Base-by-base conservation (phyloP, 1,140 invertebrate genomes). In the Alviniconcha marisindica region DNA sequence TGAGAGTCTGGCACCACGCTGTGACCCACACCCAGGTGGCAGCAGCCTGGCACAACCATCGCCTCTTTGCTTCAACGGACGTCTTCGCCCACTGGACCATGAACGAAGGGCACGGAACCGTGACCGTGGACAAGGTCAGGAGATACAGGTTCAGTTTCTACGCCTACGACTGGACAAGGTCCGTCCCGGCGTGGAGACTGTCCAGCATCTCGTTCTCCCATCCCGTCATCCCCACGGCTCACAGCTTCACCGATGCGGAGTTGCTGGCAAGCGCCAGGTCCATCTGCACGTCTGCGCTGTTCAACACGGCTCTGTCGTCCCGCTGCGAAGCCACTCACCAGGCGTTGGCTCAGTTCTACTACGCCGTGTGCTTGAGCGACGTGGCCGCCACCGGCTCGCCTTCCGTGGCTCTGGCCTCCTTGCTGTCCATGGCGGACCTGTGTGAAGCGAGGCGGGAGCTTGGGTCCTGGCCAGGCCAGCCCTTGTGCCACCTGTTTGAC, bases 31-130 rank as follows among this genome's bases (percentile, higher is more conserved):
- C 73, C n/a, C 81, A 88, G 28, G 77, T 89, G 18, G n/a, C 71
- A 1, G 63, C 76, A 56, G 54, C 77, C 15, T 81, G 77, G 31
- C 74, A 80, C 38, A 38, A 21, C 18, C 60, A 81, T 14, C 48
- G 84, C 0, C 48, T 60, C 1, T 73, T 66, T 1, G 66, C 69
- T 3, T 38, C 51, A 21, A 48, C 77, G 10, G 56, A 51, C 3
- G 63, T 89, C 2, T 56, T 86, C 24, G 82, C 73, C 10, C 77
- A 83, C 51, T 87, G 87, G 86, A 83, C 80, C n/a, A 88, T 89
- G 81, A 82, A 88, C 74, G 84, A 89, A 60, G 87, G 86, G 51
- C 78, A 84, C 66, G 86, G 87, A n/a, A 66, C 71, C 12, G 44
- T 84, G 18, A 78, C 81, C 2, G 42, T 79, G 4, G 87, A 89